Percentiles rank a stretch among this genome's conserved stretches.
phyloP scores from a whole-genome alignment of 2,888 invertebrate species.

The Athalia circularis region DNA sequence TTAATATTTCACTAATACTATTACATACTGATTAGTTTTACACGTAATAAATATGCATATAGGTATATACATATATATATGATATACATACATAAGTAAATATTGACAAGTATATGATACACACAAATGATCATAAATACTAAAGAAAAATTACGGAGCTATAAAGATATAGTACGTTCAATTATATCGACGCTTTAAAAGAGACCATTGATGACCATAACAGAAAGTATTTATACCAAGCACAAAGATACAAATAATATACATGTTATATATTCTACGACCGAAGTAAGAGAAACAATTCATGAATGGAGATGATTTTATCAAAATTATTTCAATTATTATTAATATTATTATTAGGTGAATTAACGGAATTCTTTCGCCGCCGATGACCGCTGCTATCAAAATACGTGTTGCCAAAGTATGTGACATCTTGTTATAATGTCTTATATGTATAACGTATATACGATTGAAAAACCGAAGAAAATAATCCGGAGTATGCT shows the following conservation, averaged over 20 bases:
- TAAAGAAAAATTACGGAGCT: constrained; percentile 9
- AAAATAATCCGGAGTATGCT: not conserved
- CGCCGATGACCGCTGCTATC: constrained; percentile 36
- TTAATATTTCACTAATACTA: not conserved
- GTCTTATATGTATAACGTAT: not conserved
- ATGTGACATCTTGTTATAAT: not conserved
- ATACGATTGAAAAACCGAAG: not conserved
- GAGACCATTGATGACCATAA: constrained; percentile 45
- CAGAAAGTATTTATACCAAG: constrained; percentile 47
- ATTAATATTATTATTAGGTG: not conserved
- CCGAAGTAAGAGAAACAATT: not conserved
- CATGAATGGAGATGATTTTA: constrained; percentile 1
- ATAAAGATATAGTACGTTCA: not conserved
- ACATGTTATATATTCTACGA: constrained; percentile 6
- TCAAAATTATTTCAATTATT: not conserved
- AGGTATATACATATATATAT: constrained; percentile 16
- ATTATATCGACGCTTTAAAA: constrained; percentile 20
- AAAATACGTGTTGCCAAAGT: constrained; percentile 43
- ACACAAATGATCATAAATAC: not conserved
- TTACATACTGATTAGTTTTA: not conserved
- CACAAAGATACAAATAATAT: constrained; percentile 39
- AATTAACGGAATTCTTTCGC: not conserved
- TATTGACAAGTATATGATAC: not conserved
- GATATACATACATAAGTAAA: not conserved
- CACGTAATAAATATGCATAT: not conserved